Percentiles rank a stretch among this genome's conserved stretches.
Conservation (phyloP, 2,797 vertebrate genomes). For the Orestias chungarensis region DNA sequence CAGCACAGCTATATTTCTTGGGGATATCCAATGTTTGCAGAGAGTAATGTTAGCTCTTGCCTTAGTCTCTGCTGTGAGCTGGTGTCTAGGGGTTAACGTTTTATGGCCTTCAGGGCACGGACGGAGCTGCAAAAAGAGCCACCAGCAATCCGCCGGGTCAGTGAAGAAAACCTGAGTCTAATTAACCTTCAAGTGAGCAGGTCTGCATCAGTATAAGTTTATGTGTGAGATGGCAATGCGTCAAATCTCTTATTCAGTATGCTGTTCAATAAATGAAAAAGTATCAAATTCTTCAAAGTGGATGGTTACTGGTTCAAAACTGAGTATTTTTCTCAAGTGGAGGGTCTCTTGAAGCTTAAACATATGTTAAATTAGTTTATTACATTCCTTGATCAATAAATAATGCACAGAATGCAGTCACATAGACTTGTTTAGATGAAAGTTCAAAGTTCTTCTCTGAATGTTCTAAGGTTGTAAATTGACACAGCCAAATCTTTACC, state of each 20-base stretch:
- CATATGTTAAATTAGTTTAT: conserved; percentile 4
- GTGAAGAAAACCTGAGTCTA: conserved; percentile 59
- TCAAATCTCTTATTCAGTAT: background rate
- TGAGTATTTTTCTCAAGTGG: background rate
- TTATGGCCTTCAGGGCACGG: conserved; percentile 33
- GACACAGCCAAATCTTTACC: conserved; percentile 11
- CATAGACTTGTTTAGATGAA: conserved; percentile 26
- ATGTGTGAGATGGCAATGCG: conserved; percentile 16
- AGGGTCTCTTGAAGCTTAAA: background rate
- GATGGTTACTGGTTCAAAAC: conserved; percentile 14
- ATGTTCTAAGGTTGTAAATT: background rate
- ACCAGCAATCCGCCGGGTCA: conserved; percentile 59
- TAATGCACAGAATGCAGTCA: conserved; percentile 23
- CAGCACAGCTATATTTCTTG: conserved; percentile 30
- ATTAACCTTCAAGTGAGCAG: conserved; percentile 54
- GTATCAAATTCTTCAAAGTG: conserved; percentile 8
- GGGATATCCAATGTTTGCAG: conserved; percentile 45
- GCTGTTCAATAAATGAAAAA: background rate
- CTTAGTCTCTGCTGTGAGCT: conserved; percentile 46
- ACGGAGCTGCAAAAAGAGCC: conserved; percentile 43
- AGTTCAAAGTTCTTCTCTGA: conserved; percentile 5
- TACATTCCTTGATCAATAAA: conserved; percentile 1
- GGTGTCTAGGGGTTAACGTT: conserved; percentile 48
- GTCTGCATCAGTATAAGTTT: conserved; percentile 16
- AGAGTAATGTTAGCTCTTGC: conserved; percentile 48